Percentiles rank a stretch among this genome's conserved stretches.
These are phyloP conservation scores for Petrocephalus zakoni DNA, from an alignment of 2,113 vertebrate genomes.

Conservation along the genomic window DNA sequence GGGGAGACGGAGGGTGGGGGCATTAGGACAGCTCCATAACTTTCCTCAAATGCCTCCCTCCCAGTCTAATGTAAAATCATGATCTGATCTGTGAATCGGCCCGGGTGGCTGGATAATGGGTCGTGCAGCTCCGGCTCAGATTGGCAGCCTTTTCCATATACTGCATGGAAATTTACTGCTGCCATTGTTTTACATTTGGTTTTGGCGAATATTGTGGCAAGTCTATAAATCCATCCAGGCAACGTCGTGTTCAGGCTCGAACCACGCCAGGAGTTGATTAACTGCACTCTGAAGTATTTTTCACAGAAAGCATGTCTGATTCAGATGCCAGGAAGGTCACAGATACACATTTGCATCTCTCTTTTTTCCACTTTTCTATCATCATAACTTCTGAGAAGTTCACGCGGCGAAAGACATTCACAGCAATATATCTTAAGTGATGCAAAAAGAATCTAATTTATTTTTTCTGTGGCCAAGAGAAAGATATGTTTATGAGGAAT, in stretches of 20 bases:
- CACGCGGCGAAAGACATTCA: constrained; percentile 31
- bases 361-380: constrained; percentile 12
- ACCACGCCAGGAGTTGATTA: constrained; percentile 23
- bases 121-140: background rate
- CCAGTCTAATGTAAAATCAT: background rate
- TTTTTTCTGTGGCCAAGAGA: constrained; percentile 37
- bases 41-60: background rate
- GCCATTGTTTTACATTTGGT: constrained; percentile 36
- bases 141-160: background rate
- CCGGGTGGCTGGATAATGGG: background rate
- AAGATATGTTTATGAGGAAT: constrained; percentile 42
- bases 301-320: constrained; percentile 19
- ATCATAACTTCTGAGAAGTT: constrained; percentile 19
- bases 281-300: constrained; percentile 24
- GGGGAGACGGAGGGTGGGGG: background rate
- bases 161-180: constrained; percentile 39
- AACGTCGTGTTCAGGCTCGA: constrained; percentile 41
- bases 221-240: constrained; percentile 48
- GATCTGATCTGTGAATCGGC: background rate
- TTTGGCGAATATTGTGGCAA: constrained; percentile 39
- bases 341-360: background rate
- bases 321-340: constrained; percentile 19
- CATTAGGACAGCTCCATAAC: background rate
- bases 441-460: constrained; percentile 38
- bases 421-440: constrained; percentile 51